A percentile compares a stretch with the other conserved stretches of the same genome.
Conservation (phyloP, 2,113 vertebrate genomes). For the Spilogale gracilis region DNA sequence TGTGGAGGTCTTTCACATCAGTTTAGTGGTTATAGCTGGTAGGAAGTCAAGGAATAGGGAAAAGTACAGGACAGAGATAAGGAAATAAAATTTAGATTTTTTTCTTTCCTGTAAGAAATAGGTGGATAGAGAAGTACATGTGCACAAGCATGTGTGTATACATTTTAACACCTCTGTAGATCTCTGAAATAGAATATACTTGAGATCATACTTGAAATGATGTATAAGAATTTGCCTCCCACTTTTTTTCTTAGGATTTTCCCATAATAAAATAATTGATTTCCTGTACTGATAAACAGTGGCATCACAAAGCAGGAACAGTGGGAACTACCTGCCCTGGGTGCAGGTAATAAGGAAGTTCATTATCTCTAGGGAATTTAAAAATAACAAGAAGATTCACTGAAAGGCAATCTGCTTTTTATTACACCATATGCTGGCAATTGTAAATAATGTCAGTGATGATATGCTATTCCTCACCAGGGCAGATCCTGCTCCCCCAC, state of each 20-base stretch:
- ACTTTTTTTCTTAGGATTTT: neutral
- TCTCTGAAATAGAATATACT: neutral
- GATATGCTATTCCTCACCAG: neutral
- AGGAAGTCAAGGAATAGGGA: neutral
- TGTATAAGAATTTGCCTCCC: neutral
- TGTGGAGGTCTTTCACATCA: neutral
- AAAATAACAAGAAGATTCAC: neutral
- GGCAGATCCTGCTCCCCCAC: neutral
- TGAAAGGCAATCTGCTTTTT: neutral
- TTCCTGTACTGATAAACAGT: neutral
- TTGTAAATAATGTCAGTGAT: neutral
- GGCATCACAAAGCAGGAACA: neutral
- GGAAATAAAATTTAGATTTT: constrained; percentile 20
- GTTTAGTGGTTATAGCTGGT: neutral
- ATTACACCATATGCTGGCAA: neutral
- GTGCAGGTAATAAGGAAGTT: neutral
- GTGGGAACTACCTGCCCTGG: neutral
- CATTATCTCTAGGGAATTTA: neutral
- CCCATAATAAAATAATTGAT: neutral
- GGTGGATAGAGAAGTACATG: too few relatives aligned
- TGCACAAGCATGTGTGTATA: neutral
- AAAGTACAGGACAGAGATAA: neutral
- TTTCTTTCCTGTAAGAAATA: constrained; percentile 16
- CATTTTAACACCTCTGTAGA: neutral
- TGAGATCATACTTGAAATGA: neutral